Evolutionary conservation across 2,888 invertebrate species (phyloP), one percentile per base, ranked within the genome.

Genomic region (Caenorhabditis sp.): DNA sequence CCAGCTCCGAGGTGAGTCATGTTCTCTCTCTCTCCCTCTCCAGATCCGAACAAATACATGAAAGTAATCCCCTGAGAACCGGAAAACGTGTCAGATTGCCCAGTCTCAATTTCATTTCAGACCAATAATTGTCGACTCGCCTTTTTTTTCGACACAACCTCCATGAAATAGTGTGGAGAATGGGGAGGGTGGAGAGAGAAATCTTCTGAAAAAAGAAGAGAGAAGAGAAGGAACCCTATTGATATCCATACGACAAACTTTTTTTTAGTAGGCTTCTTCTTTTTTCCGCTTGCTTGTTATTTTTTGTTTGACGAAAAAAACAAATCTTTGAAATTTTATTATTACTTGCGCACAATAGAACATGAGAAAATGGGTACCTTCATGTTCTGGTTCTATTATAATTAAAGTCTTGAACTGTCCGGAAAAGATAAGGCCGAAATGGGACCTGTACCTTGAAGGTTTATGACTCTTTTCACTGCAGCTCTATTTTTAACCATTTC

Each of bases 141-240:
- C 14, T 17, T 59, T 25, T 58, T 54, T 60, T 64, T 61, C 52
- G 52, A 61, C 65, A 65, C 43, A 43, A 43, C 5, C 43, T 43
- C 17, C 10, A 43, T 60, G 61, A 26, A 36, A 63, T 58, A 49
- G 14, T 31, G 14, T 25, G 17, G 1, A 8, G 10, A 61, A 17
- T 10, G 7, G 5, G 25, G 25, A 27, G 59, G 25, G 59, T 23
- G 49, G 8, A 20, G 17, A n/a, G n/a, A 12, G 43, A 59, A 52
- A 53, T 25, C 36, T 26, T 60, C 60, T 58, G 59, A 49, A 60
- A 61, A n/a, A 65, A 36, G 60, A 59, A 58, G 59, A 65, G 36
- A 43, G 63, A 65, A 36, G 59, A 59, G 54, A 54, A 65, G 36
- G 26, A 43, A 43, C 43, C 43, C 43, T 10, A 17, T 17, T 43